phyloP scores from a whole-genome alignment of 1,140 invertebrate species.

The Spodoptera litura region DNA sequence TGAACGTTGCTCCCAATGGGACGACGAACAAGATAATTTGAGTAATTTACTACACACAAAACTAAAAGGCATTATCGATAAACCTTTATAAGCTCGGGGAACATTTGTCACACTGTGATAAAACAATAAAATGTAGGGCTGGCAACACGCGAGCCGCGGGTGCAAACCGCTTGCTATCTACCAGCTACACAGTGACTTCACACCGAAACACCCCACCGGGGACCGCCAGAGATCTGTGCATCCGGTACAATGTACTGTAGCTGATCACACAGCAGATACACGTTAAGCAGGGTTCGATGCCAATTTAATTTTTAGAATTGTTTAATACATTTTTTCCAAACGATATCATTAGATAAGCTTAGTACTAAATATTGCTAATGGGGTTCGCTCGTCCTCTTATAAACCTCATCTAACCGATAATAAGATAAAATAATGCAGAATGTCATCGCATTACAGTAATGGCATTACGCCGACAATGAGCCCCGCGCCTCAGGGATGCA shows the following conservation, averaged over 20 bases:
- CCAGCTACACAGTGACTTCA: too few species aligned
- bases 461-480: conserved; percentile 7
- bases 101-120: neutral
- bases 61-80: conserved; percentile 10
- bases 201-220: too few species aligned
- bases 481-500: conserved; percentile 16
- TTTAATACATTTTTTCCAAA: too few species aligned
- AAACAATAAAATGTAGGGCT: neutral
- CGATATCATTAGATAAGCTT: too few species aligned
- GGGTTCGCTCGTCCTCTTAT: too few species aligned
- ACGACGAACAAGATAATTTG: neutral
- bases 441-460: neutral
- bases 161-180: too few species aligned
- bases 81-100: neutral
- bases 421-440: conserved; percentile 4
- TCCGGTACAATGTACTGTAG: too few species aligned
- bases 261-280: too few species aligned
- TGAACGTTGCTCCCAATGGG: neutral
- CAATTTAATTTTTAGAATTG: too few species aligned
- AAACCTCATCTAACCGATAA: neutral
- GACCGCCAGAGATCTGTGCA: too few species aligned
- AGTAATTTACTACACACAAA: neutral
- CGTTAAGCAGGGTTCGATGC: too few species aligned
- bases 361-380: too few species aligned
- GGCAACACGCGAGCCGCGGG: neutral